Conservation (phyloP, 2,113 vertebrate species). For the Spermophilus dauricus region DNA sequence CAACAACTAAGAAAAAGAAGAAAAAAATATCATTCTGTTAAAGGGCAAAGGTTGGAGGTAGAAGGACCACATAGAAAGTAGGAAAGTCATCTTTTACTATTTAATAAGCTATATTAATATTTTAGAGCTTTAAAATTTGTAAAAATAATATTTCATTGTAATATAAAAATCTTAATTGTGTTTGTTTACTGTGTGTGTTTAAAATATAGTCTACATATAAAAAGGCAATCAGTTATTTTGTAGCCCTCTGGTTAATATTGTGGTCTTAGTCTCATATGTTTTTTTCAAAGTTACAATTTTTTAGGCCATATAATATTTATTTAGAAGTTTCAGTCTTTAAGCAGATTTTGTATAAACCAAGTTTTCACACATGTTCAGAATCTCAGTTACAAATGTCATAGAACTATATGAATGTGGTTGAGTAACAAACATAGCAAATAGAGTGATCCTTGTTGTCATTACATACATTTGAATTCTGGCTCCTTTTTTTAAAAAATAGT, state of each 20-base stretch:
- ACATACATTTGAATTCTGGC: background rate
- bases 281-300: background rate
- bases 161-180: background rate
- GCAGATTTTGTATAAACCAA: background rate
- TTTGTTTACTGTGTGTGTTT: constrained; percentile 37
- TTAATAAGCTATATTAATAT: background rate
- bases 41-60: background rate
- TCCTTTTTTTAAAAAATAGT: background rate
- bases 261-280: background rate
- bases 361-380: background rate
- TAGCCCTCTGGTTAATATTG: background rate
- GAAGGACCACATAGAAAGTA: background rate
- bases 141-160: background rate
- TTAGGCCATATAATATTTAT: background rate
- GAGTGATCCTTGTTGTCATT: background rate
- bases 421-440: background rate
- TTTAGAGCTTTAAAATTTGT: background rate
- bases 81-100: constrained; percentile 14
- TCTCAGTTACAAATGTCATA: constrained; percentile 19
- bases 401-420: background rate
- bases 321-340: background rate
- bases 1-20: no score
- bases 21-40: background rate
- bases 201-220: background rate
- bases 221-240: background rate